Base-by-base conservation (phyloP, 2,113 vertebrate genomes). In the Abramis brama region DNA sequence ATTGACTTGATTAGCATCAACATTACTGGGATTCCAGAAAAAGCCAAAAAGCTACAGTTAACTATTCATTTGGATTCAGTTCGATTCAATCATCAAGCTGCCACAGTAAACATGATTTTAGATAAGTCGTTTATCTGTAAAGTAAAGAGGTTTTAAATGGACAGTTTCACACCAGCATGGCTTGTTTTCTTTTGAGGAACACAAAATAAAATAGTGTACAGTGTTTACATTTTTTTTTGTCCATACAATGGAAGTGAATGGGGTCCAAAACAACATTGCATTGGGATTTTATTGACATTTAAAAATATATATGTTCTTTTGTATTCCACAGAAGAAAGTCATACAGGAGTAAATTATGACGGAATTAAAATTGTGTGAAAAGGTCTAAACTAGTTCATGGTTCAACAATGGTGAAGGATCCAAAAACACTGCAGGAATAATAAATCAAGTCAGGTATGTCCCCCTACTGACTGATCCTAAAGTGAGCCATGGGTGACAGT, bases 11-110 rank as follows among this genome's bases (percentile, higher is more conserved):
- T 82, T 62, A 82, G 66, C 68, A 68, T 86, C 74, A 86, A 75
- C 70, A 86, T 86, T 36, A 82, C 79, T 86, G 27, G 55, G 78
- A 86, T 86, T 82, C 85, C 79, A 62, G 47, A 43, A 79, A 21
- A 52, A 59, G 77, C 19, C 50, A 47, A 43, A 23, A 59, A 39
- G 59, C 50, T 43, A 50, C 57, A 36, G 47, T 79, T 45, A 71
- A 52, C 47, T 36, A 23, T 82, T n/a, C 1, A 82, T 55, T 82
- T 30, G 27, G 19, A 39, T 43, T 17, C 75, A 33, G 27, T 55
- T 55, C 4, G 25, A 55, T 77, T 77, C 47, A 55, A 55, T 50
- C 25, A 33, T 55, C 17, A 77, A 12, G 43, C 43, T 75, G 71
- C 12, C 2, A 25, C 12, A 47, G 23, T 47, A 74, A 74, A 74